Percentiles rank a stretch among this genome's conserved stretches.
phyloP scores from a whole-genome alignment of 2,113 vertebrate species.

The Anolis sagrei region DNA sequence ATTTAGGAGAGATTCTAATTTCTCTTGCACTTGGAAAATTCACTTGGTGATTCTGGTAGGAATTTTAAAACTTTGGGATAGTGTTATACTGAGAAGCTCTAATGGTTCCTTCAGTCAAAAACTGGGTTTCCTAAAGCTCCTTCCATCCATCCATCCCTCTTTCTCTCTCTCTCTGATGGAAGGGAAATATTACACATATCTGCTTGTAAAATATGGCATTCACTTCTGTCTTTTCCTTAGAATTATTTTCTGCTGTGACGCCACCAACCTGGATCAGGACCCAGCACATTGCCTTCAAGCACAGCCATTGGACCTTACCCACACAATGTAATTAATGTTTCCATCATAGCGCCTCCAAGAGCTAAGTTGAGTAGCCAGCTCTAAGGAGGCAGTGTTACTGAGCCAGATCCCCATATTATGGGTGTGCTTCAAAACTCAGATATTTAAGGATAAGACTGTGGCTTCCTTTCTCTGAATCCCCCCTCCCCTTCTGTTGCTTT shows the following conservation, averaged over 20 bases:
- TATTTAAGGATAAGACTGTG: slow-evolving; percentile 5
- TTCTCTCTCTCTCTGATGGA: no score
- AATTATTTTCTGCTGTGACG: neutral
- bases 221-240: neutral
- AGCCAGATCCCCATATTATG: slow-evolving; percentile 4
- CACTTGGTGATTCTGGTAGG: neutral
- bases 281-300: neutral
- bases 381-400: neutral
- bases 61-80: neutral
- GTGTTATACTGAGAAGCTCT: neutral
- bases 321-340: neutral
- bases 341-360: neutral
- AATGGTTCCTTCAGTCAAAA: neutral
- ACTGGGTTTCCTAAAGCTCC: neutral
- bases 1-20: no score
- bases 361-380: neutral
- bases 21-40: no score
- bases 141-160: neutral
- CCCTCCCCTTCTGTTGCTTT: neutral
- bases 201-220: neutral
- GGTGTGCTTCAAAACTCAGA: neutral
- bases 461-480: slow-evolving; percentile 10
- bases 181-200: neutral
- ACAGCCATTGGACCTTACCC: neutral
- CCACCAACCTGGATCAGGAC: neutral